phyloP scores from a whole-genome alignment of 2,888 invertebrate genomes.

The Rotaria sp. region DNA sequence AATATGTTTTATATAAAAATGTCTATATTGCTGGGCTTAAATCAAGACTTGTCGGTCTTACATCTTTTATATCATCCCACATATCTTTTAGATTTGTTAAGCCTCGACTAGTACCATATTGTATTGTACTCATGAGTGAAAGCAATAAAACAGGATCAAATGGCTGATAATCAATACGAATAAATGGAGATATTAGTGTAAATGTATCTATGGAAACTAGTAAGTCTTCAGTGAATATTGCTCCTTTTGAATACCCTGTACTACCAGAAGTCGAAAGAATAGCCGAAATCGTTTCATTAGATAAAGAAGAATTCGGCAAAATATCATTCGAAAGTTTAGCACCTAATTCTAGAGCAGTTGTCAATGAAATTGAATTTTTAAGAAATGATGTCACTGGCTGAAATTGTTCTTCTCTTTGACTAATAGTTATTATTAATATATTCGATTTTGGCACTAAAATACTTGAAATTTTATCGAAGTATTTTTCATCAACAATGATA shows the following conservation, averaged over 20 bases:
- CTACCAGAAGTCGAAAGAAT: background rate
- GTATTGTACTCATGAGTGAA: background rate
- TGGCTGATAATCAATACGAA: slow-evolving; percentile 19
- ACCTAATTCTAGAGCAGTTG: background rate
- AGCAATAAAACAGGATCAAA: background rate
- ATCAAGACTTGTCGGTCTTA: slow-evolving; percentile 1
- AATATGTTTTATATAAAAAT: background rate
- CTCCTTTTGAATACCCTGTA: background rate
- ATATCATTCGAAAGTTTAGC: background rate
- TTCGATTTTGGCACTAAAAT: background rate
- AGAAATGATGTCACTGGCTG: background rate
- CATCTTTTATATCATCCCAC: background rate
- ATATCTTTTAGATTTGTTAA: background rate
- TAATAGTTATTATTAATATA: background rate
- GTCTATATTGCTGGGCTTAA: background rate
- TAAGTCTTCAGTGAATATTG: background rate
- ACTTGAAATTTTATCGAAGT: background rate
- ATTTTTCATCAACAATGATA: background rate
- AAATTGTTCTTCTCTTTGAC: background rate
- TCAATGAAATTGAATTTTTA: background rate
- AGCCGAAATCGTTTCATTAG: background rate
- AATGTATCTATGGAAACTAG: background rate
- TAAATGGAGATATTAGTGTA: background rate
- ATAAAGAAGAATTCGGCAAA: background rate
- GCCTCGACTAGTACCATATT: background rate